Evolutionary conservation across 2,797 vertebrate genomes (phyloP), one percentile per base, ranked within the genome.

Genomic region (Macrochelys suwanniensis): DNA sequence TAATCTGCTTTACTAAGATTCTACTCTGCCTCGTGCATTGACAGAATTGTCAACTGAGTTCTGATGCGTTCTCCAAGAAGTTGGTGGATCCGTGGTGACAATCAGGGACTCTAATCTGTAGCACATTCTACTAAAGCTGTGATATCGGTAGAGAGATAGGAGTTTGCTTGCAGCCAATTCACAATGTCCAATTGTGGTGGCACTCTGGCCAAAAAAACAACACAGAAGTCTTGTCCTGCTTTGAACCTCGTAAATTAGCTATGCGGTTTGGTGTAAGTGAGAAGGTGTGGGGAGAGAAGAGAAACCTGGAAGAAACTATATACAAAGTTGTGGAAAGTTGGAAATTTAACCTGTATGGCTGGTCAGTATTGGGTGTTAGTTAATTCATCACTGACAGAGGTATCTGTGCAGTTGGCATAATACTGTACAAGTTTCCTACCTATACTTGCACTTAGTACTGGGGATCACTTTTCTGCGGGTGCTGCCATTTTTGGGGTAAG

Each of bases 1-100:
- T 1, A 3, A 3, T 23, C 42, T 31, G 13, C 83, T 45, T 5
- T 2, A 42, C 80, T 33, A 51, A 26, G 11, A 80, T 12, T 0
- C 33, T 71, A 2, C 25, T 15, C 31, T 1, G 0, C 10, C 42
- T 12, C 3, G 0, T 0, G 0, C 0, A 0, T 17, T 81, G 15
- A 77, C 79, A 47, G 77, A 45, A 79, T 0, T n/a, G 0, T 3
- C n/a, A 1, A 26, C 15, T 77, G 26, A 17, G 25, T 71, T 71
- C 65, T 71, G 65, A 42, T 71, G n/a, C 21, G 5, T 71, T 23
- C 9, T 71, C n/a, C 33, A n/a, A 45, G 21, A 6, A 23, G 19
- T 53, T 8, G 33, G 59, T 71, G 13, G 0, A 1, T 0, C 77
- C 7, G 33, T 2, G 8, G 28, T 23, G 85, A 31, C 37, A 0